A percentile compares a stretch with the other conserved stretches of the same genome.
These are phyloP conservation scores for Gallinago solitaria DNA, from an alignment of 2,797 vertebrate species.

Conservation along the genomic window DNA sequence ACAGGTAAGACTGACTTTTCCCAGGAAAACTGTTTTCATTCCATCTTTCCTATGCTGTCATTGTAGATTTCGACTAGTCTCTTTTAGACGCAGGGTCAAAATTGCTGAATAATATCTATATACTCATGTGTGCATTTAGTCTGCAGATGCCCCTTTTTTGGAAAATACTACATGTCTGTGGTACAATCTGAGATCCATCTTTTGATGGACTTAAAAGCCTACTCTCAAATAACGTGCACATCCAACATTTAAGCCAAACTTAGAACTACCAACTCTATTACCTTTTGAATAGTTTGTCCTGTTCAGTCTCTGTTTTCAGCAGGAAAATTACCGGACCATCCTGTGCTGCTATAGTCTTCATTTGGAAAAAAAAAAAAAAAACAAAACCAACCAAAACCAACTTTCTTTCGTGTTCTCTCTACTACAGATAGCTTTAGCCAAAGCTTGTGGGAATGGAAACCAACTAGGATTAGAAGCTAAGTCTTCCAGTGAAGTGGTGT, in stretches of 20 bases:
- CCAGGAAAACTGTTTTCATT: background rate
- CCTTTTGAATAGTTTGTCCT: background rate
- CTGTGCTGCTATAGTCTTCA: background rate
- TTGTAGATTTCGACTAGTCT: background rate
- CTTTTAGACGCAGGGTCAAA: background rate
- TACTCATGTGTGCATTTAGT: accelerated
- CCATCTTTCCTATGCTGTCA: background rate
- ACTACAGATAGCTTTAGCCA: slow-evolving; percentile 87
- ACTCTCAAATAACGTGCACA: background rate
- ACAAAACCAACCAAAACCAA: background rate
- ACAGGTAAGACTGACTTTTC: slow-evolving; percentile 80
- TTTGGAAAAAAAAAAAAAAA: background rate
- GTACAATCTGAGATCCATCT: background rate
- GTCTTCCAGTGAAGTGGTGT: slow-evolving; percentile 81
- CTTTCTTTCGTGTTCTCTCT: background rate
- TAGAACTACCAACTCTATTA: background rate
- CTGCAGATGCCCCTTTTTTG: background rate
- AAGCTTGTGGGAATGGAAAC: slow-evolving; percentile 86
- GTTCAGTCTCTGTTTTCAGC: background rate
- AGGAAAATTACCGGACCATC: background rate
- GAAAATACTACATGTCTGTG: background rate
- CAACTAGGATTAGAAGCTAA: slow-evolving; percentile 85
- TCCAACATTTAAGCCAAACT: background rate
- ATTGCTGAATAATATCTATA: background rate
- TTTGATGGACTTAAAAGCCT: background rate